A percentile compares a stretch with the other conserved stretches of the same genome.
Evolutionary conservation across 53 echinoderm and acorn worm genomes (phyloP).

Genomic region (Henricia sp.): DNA sequence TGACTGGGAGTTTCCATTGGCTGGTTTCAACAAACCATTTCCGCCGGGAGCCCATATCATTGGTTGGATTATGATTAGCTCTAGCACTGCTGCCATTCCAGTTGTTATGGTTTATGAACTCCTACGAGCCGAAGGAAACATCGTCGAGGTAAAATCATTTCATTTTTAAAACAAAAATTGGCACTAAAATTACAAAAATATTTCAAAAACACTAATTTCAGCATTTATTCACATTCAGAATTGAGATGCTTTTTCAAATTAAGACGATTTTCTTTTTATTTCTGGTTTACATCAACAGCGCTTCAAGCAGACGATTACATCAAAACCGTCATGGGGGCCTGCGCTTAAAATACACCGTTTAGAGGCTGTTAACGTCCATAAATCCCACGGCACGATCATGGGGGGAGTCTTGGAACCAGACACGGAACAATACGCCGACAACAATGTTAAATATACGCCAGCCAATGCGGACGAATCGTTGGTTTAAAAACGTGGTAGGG

Average conservation of each 20-base stretch:
- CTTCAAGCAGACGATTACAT: constrained; percentile 27
- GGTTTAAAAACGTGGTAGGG: constrained; percentile 2
- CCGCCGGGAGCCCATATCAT: constrained; percentile 56
- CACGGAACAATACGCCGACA: constrained; percentile 30
- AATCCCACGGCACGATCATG: constrained; percentile 63
- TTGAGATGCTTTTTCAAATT: too few relatives aligned
- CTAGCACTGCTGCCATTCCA: constrained; percentile 58
- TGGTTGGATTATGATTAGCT: constrained; percentile 70
- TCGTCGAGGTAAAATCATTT: constrained; percentile 43
- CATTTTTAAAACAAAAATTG: too few relatives aligned
- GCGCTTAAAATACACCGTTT: constrained; percentile 42
- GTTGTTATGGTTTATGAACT: constrained; percentile 53
- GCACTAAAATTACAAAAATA: too few relatives aligned
- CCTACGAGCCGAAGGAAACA: constrained; percentile 43
- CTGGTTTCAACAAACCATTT: constrained; percentile 54
- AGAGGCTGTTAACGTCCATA: constrained; percentile 66
- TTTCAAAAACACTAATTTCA: too few relatives aligned
- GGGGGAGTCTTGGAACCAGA: constrained; percentile 65
- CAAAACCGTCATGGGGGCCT: constrained; percentile 63
- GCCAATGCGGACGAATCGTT: constrained; percentile 49
- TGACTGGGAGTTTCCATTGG: constrained; percentile 61
- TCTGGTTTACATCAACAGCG: constrained; percentile 48
- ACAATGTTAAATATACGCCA: constrained; percentile 53
- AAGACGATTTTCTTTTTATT: too few relatives aligned
- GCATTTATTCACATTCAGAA: too few relatives aligned